Evolutionary conservation across 2,888 invertebrate species (phyloP), one percentile per base, ranked within the genome.

Genomic region (Drosophila paranaensis): DNA sequence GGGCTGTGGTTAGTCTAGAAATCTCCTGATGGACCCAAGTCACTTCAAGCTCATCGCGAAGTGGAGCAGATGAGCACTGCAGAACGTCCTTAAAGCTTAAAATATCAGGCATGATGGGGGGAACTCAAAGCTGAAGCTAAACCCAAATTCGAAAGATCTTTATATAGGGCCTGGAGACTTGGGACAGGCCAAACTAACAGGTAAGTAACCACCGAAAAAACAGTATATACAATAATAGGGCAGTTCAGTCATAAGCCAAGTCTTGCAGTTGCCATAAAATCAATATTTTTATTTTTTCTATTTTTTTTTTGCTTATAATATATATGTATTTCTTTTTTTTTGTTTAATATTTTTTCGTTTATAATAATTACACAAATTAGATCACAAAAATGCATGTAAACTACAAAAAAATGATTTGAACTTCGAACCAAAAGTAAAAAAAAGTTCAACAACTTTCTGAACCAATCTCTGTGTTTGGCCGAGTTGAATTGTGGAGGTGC

Each of bases 341-440:
- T 69, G 74, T 75, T 54, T 60, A 67, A 62, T 54, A 69, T 81
- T 53, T 81, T 83, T 84, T 88, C 60, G 67, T 82, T 85, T 90
- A 89, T 70, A 85, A 77, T 85, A 90, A 83, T 89, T 90, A 90
- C 89, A 90, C 85, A 89, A 89, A 89, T 85, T 90, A 89, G 85
- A 89, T 89, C 89, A 89, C 89, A 90, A 89, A 89, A 89, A 89
- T 89, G 90, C 89, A 90, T 89, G 80, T 85, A 90, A 90, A 88
- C 85, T 90, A 89, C 90, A 80, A 81, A 79, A 77, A 77, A 88
- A 74, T 87, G 66, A 84, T 85, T 74, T 76, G 74, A 81, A 73
- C 67, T 69, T 73, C 81, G 77, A 56, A 74, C 79, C 78, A 70
- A 50, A 48, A 33, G 33, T 16, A 11, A 81, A 81, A 74, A 68